phyloP scores from a whole-genome alignment of 2,113 vertebrate genomes.

The Phaetusa simplex region DNA sequence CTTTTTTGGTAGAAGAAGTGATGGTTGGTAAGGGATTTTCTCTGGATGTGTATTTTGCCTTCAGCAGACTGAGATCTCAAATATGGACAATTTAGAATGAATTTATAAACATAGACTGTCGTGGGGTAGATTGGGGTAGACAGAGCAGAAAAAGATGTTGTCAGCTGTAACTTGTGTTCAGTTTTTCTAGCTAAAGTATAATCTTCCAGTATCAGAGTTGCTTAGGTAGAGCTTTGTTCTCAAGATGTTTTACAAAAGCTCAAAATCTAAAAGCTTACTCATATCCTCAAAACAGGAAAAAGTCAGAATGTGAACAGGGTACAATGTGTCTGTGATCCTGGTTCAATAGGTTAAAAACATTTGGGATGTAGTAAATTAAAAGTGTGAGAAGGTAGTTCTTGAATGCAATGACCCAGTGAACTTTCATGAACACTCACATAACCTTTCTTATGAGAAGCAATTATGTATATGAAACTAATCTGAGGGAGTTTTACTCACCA shows the following conservation, averaged over 20 bases:
- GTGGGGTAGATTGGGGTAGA: neutral
- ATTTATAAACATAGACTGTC: neutral
- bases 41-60: neutral
- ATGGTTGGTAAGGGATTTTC: neutral
- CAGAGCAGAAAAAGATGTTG: neutral
- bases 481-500: neutral
- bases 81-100: neutral
- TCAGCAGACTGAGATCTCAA: neutral
- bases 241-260: neutral
- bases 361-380: neutral
- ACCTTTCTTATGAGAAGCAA: neutral
- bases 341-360: neutral
- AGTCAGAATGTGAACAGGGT: neutral
- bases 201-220: neutral
- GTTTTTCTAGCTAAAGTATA: neutral
- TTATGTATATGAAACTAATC: neutral
- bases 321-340: neutral
- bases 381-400: neutral
- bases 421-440: neutral
- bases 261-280: neutral
- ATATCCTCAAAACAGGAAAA: neutral
- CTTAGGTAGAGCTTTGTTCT: neutral
- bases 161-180: neutral
- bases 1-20: neutral
- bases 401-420: neutral